These are phyloP conservation scores for Dendrolimus houi DNA, from an alignment of 2,888 invertebrate genomes.

Conservation along the genomic window DNA sequence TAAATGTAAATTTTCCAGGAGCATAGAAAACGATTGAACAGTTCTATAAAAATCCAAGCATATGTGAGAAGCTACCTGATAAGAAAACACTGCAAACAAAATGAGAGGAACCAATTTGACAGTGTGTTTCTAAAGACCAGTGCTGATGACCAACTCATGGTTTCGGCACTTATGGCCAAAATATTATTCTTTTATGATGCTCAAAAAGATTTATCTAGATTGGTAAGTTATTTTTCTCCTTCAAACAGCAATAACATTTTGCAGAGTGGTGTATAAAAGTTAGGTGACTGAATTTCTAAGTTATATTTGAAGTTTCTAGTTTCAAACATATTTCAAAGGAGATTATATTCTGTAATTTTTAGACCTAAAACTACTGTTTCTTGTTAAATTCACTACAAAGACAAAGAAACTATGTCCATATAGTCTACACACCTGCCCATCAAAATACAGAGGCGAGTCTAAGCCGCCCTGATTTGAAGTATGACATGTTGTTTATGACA, in stretches of 20 bases:
- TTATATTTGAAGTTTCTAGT: too few species aligned
- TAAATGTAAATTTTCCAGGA: constrained; percentile 56
- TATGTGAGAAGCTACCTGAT: constrained; percentile 84
- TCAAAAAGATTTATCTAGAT: constrained; percentile 72
- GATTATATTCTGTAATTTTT: too few species aligned
- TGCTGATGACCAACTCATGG: constrained; percentile 58
- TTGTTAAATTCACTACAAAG: too few species aligned
- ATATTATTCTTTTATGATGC: constrained; percentile 87
- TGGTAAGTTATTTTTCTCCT: constrained; percentile 48
- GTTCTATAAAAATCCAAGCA: constrained; percentile 89
- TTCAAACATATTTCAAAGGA: too few species aligned
- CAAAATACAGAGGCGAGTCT: too few species aligned
- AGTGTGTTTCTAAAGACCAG: constrained; percentile 63
- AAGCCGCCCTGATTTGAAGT: too few species aligned
- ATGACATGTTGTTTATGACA: too few species aligned
- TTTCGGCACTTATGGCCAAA: constrained; percentile 78
- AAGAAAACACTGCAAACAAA: constrained; percentile 80
- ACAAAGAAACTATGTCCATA: too few species aligned
- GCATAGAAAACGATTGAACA: constrained; percentile 82
- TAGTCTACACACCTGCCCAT: too few species aligned
- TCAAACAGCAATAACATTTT: not conserved
- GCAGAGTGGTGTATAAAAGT: not conserved
- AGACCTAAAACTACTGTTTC: too few species aligned
- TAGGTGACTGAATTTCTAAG: too few species aligned
- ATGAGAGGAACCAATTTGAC: constrained; percentile 84